phyloP scores from a whole-genome alignment of 2,888 invertebrate genomes.

The Oscheius sp. region DNA sequence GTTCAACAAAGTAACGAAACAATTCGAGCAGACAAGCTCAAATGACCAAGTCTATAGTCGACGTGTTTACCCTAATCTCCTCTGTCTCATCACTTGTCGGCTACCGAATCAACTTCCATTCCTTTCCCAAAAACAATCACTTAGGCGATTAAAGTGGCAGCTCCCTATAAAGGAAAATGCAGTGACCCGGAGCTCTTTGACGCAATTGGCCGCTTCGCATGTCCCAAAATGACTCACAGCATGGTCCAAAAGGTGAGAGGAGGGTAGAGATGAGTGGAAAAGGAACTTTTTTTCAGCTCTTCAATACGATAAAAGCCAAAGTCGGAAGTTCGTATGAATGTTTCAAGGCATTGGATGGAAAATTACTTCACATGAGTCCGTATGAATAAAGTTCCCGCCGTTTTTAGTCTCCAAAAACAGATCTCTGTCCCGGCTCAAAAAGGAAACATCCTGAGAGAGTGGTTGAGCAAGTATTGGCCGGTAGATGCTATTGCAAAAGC shows the following conservation, averaged over 20 bases:
- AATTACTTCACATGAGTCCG: conserved; percentile 1
- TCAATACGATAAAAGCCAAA: conserved; percentile 7
- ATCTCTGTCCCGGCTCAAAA: not conserved
- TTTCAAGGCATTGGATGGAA: conserved; percentile 23
- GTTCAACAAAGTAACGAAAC: too few relatives aligned
- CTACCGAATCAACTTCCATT: too few relatives aligned
- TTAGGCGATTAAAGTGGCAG: conserved; percentile 4
- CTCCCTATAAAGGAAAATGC: conserved; percentile 8
- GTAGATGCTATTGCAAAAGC: not conserved
- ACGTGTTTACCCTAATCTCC: too few relatives aligned
- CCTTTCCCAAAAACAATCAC: not conserved
- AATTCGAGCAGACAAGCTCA: too few relatives aligned
- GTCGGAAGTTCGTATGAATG: conserved; percentile 13
- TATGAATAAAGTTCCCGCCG: not conserved
- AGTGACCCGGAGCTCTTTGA: conserved; percentile 19
- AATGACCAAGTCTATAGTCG: too few relatives aligned
- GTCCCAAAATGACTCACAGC: conserved; percentile 14
- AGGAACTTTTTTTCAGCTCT: conserved; percentile 14
- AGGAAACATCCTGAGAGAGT: not conserved
- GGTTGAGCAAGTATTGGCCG: not conserved
- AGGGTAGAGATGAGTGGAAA: not conserved
- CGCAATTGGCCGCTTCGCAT: conserved; percentile 15
- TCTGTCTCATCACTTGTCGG: too few relatives aligned
- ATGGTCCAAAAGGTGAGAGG: conserved; percentile 13
- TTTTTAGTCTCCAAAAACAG: not conserved